Conservation (phyloP, 1,140 invertebrate genomes). For the Marisa cornuarietis region DNA sequence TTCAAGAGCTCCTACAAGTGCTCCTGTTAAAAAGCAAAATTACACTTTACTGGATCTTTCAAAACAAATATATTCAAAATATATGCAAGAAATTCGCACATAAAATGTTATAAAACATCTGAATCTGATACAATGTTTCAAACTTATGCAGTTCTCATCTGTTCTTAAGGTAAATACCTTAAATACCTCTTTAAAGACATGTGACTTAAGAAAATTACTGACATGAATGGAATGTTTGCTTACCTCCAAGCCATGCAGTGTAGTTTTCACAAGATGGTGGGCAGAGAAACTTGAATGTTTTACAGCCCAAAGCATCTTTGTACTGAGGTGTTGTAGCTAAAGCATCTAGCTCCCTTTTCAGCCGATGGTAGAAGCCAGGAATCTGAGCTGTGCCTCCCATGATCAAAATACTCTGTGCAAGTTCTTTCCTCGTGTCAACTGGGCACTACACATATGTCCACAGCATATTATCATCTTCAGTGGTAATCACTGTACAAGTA, state of each 20-base stretch:
- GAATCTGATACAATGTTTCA: neutral
- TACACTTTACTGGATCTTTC: too few relatives aligned
- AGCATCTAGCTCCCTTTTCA: slow-evolving; percentile 78
- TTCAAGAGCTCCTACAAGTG: slow-evolving; percentile 86
- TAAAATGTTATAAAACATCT: neutral
- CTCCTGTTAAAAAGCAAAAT: slow-evolving; percentile 69
- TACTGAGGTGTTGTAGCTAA: slow-evolving; percentile 75
- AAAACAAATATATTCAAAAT: slow-evolving; percentile 23
- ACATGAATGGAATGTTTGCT: slow-evolving; percentile 15
- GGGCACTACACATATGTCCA: slow-evolving; percentile 73
- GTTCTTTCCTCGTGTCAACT: slow-evolving; percentile 76
- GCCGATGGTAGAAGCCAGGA: slow-evolving; percentile 79
- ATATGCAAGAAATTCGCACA: neutral
- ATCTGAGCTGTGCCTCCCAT: slow-evolving; percentile 86
- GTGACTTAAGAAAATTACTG: neutral
- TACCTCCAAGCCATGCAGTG: slow-evolving; percentile 84
- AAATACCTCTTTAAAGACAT: neutral
- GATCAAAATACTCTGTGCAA: slow-evolving; percentile 85
- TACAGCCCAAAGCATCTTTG: slow-evolving; percentile 72
- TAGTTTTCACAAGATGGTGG: slow-evolving; percentile 85
- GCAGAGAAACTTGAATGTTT: slow-evolving; percentile 80
- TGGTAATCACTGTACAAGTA: too few relatives aligned
- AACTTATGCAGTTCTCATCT: neutral
- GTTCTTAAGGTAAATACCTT: neutral
- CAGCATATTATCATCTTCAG: too few relatives aligned